phyloP scores from a whole-genome alignment of 1,140 invertebrate species.

The Babylonia areolata region DNA sequence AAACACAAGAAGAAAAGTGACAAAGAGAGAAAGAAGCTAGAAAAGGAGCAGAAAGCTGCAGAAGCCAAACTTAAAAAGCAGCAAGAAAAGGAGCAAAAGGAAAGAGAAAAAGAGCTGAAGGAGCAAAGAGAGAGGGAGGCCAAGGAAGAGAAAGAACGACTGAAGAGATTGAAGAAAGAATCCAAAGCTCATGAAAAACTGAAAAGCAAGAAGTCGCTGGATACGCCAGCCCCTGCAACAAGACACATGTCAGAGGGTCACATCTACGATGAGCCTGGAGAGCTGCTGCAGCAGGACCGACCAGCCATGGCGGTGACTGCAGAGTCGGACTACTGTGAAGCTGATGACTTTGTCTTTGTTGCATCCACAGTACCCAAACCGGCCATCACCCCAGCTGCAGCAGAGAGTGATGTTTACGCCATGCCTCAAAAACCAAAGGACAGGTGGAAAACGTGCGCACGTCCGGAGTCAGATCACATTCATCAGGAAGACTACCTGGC shows the following conservation, averaged over 20 bases:
- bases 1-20: slow-evolving; percentile 33
- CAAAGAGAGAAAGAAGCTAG: slow-evolving; percentile 13
- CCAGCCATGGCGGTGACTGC: background rate
- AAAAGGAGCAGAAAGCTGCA: background rate
- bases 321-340: background rate
- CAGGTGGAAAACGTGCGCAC: slow-evolving; percentile 35
- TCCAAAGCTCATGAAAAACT: slow-evolving; percentile 27
- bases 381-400: background rate
- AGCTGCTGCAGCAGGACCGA: background rate
- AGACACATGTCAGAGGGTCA: background rate
- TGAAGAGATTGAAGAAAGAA: slow-evolving; percentile 27
- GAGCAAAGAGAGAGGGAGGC: background rate
- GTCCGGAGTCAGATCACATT: slow-evolving; percentile 10
- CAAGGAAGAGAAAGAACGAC: slow-evolving; percentile 1
- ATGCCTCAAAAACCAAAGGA: slow-evolving; percentile 23
- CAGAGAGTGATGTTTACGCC: slow-evolving; percentile 6
- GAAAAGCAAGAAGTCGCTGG: background rate
- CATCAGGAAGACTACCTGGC: slow-evolving; percentile 42
- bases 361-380: background rate
- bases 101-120: slow-evolving; percentile 23
- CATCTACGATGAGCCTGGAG: slow-evolving; percentile 33
- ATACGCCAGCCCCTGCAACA: background rate
- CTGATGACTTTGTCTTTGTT: background rate
- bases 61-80: slow-evolving; percentile 20
- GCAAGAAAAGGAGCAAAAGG: background rate